These are phyloP conservation scores for Lepilemur septentrionalis DNA, from an alignment of 2,797 vertebrate genomes.

Conservation along the genomic window DNA sequence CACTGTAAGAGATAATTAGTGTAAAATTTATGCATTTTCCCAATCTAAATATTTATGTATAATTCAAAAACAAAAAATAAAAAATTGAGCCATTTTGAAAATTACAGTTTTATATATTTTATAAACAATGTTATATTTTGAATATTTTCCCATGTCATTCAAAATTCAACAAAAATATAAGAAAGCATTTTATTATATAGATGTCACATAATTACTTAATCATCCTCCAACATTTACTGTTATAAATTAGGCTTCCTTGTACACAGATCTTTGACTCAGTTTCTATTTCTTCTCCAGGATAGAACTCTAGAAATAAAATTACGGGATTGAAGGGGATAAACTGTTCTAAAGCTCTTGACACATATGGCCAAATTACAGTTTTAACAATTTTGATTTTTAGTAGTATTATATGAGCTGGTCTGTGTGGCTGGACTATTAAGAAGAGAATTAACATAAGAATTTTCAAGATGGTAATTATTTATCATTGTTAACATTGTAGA, in stretches of 20 bases:
- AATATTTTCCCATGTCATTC: conserved; percentile 42
- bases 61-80: background rate
- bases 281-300: conserved; percentile 12
- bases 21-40: conserved; percentile 17
- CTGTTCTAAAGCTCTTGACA: conserved; percentile 28
- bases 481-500: conserved; percentile 82
- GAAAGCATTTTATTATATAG: conserved; percentile 18
- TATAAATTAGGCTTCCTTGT: conserved; percentile 12
- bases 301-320: conserved; percentile 42
- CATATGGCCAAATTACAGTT: background rate
- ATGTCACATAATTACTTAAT: background rate
- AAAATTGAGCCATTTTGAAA: background rate
- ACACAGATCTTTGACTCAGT: conserved; percentile 1
- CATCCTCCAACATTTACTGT: background rate
- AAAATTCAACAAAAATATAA: background rate
- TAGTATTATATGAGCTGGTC: conserved; percentile 1
- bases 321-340: background rate
- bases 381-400: conserved; percentile 18
- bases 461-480: conserved; percentile 12
- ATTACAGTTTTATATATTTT: conserved; percentile 12
- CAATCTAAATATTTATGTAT: background rate
- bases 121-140: conserved; percentile 1
- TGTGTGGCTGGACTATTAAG: conserved; percentile 17
- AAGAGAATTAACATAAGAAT: background rate
- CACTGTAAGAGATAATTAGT: background rate